Base-by-base conservation (phyloP, 2,113 vertebrate genomes). In the Elephantulus edwardii region DNA sequence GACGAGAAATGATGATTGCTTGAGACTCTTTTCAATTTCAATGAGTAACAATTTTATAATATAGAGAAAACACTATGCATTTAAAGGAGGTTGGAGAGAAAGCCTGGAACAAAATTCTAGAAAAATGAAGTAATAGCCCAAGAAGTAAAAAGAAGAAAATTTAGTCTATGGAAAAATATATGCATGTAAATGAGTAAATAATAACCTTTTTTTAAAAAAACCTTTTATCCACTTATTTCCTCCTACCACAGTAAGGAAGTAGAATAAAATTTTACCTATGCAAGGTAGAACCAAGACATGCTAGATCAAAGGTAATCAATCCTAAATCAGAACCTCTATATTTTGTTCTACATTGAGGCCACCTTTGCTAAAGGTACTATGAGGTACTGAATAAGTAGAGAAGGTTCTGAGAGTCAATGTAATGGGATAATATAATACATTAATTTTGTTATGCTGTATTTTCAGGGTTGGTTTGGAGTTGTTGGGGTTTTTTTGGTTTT, bases 21-120 rank as follows among this genome's bases (percentile, higher is more conserved):
- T 4, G 20, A 93, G 74, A 33, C 22, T 93, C 48, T 54, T 84
- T 75, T 85, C 64, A 71, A 64, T 35, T 79, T 60, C 38, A 71
- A 46, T 54, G 50, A 81, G 66, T 58, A 62, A 76, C 33, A 56
- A 81, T 84, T 95, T 95, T 85, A 91, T 91, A 75, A 87, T 68
- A 64, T 70, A 92, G 84, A 94, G 89, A 94, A 82, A 94, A 92
- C 48, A 89, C 4, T 33, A 40, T 80, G 64, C 87, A 64, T 83
- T 92, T 12, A n/a, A n/a, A n/a, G n/a, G n/a, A n/a, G n/a, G n/a
- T n/a, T n/a, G n/a, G n/a, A n/a, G 6, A 42, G 30, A 64, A 60
- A 76, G 76, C 30, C 26, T 40, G 44, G 82, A 87, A 87, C 54
- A 52, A 85, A 94, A 81, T 88, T 87, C 28, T 74, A 68, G 64